Base-by-base conservation (phyloP, 2,113 vertebrate species). In the Rhabdornis inornatus region DNA sequence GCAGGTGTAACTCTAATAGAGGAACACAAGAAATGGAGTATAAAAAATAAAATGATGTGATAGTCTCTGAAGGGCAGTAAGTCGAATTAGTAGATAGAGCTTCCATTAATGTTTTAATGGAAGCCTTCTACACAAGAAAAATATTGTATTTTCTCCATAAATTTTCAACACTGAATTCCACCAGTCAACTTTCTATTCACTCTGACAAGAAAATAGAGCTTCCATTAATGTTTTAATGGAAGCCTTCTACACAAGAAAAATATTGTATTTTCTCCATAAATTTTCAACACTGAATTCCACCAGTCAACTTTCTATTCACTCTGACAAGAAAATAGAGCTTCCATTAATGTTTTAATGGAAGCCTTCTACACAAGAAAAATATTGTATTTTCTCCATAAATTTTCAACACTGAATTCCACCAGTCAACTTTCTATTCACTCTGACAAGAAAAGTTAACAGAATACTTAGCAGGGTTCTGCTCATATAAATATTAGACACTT, bases 61-160 rank as follows among this genome's bases (percentile, higher is more conserved):
- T 37, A 57, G 47, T 56, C 56, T 19, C n/a, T 77, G 35, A 83
- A 56, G 23, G 30, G 4, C 15, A 83, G 3, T 63, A 66, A 53
- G 9, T 57, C 0, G 0, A 61, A 78, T 53, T 28, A 53, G 37
- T 49, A 56, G 24, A 30, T 19, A 70, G 15, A 64, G 7, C 4
- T 69, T 81, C 22, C 19, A 74, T 61, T 53, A 74, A 47, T 44
- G 10, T 64, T 91, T 83, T 35, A 71, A 55, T 59, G 13, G 25
- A 83, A 71, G n/a, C 15, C 13, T 85, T 75, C 66, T 45, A 31
- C 28, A 25, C 25, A 16, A 49, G 33, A 63, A 76, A 87, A 84
- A 55, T 2, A 3, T 2, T 2, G 8, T 9, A 69, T 90, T 77
- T 92, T 69, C 31, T 15, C 20, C 13, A 87, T 47, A 65, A 56